These are phyloP conservation scores for Aphelocoma californica DNA, from an alignment of 2,797 vertebrate species.

Conservation along the genomic window DNA sequence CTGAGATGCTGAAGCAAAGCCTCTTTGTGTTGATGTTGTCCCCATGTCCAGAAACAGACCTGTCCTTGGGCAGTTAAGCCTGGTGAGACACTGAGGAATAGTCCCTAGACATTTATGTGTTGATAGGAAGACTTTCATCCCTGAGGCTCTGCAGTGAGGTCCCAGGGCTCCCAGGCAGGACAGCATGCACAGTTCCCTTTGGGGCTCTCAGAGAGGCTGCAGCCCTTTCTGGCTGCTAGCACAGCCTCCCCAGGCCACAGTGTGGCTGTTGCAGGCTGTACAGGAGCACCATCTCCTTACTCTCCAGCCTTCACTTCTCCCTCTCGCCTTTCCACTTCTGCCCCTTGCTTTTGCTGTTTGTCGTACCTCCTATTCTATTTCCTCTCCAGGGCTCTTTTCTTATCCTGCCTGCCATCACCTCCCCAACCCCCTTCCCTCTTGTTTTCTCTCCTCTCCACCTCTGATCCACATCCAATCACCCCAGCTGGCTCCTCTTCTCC, in stretches of 20 bases:
- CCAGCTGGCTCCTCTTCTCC: slow-evolving; percentile 29
- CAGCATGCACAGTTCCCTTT: background rate
- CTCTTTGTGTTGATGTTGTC: background rate
- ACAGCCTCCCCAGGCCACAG: background rate
- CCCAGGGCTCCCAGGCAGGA: background rate
- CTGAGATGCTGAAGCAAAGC: background rate
- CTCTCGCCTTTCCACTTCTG: background rate
- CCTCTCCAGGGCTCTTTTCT: background rate
- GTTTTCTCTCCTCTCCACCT: background rate
- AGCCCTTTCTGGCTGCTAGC: background rate
- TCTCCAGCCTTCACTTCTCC: background rate
- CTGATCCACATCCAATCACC: background rate
- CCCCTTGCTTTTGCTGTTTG: background rate
- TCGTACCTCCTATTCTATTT: background rate
- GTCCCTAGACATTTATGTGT: background rate
- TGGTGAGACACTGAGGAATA: background rate
- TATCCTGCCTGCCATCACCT: background rate
- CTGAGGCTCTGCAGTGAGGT: background rate
- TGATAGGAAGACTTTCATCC: background rate
- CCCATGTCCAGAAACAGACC: background rate
- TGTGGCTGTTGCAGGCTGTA: background rate
- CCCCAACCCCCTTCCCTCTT: background rate
- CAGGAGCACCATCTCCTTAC: background rate
- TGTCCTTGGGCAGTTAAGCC: background rate
- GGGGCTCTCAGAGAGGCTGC: background rate